Base-by-base conservation (phyloP, 2,888 invertebrate species). In the Caradrina kadenii region DNA sequence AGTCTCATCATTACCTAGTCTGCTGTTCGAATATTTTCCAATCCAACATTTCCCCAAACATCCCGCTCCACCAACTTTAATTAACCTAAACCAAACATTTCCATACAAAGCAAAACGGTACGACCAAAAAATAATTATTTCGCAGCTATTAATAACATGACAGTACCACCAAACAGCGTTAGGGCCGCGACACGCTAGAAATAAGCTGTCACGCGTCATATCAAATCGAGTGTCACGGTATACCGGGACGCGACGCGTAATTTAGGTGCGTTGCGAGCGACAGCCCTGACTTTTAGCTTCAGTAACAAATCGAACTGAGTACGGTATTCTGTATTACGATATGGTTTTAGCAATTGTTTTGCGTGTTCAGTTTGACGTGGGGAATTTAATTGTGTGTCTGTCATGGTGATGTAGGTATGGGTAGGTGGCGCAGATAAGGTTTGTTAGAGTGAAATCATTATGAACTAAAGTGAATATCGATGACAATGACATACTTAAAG, bases 121-220 rank as follows among this genome's bases (percentile, higher is more conserved):
- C 49, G 45, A 48, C 55, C 64, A 56, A 70, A 79, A 76, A 83
- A 78, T 76, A 72, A 80, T 82, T 74, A 81, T 67, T 73, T 73
- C 55, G 31, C 63, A 63, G 68, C 69, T 79, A 83, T 79, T 80
- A 76, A 68, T 71, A 78, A 73, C 63, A 64, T 69, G 71, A 74
- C 79, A 79, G 73, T 64, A 58, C 66, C 49, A 69, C 60, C 67
- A 64, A 77, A 76, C 56, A 63, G 74, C 69, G 79, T 78, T 72
- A 76, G 80, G 76, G 79, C 69, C 56, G 82, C 79, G 79, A 83
- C 83, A 77, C 67, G 82, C 70, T 75, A 82, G 83, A 82, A 88
- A 88, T 86, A 83, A 86, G 83, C 87, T 88, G 89, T 89, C 90
- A 85, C 81, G 83, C 83, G 81, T 83, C 79, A 82, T 86, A 83